These are phyloP conservation scores for Nomada goodeniana DNA, from an alignment of 2,888 invertebrate species.

Conservation along the genomic window DNA sequence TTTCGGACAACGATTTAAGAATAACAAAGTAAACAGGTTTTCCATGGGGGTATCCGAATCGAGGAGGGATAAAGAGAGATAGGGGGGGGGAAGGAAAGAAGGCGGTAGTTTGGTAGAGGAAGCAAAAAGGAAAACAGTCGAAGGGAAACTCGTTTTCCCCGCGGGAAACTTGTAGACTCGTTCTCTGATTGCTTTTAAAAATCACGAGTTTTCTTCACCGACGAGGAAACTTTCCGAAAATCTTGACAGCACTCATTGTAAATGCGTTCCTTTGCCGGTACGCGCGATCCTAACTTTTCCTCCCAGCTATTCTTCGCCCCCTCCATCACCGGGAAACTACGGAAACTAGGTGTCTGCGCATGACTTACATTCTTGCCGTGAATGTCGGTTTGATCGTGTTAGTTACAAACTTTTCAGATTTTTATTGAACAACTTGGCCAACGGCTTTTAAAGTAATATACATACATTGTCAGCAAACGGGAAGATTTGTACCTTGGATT, in stretches of 20 bases:
- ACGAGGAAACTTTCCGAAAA: slow-evolving; percentile 57
- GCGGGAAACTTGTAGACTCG: slow-evolving; percentile 45
- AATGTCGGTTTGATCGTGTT: neutral
- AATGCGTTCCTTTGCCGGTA: slow-evolving; percentile 26
- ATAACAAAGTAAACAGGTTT: slow-evolving; percentile 61
- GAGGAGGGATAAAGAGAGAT: slow-evolving; percentile 11
- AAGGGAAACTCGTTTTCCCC: slow-evolving; percentile 58
- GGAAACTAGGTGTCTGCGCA: neutral
- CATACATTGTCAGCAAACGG: no score
- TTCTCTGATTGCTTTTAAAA: slow-evolving; percentile 62
- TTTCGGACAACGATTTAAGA: slow-evolving; percentile 55
- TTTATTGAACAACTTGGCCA: no score
- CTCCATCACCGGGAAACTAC: neutral
- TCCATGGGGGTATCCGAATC: slow-evolving; percentile 3
- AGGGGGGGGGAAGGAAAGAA: neutral
- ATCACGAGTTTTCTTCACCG: slow-evolving; percentile 38
- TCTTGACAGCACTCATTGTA: slow-evolving; percentile 52
- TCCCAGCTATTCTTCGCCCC: neutral
- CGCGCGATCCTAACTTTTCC: slow-evolving; percentile 11
- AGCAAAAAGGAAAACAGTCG: slow-evolving; percentile 43
- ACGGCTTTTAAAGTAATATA: no score
- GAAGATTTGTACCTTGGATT: no score
- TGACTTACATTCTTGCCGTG: neutral
- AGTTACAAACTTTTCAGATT: neutral
- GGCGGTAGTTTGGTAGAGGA: neutral